phyloP scores from a whole-genome alignment of 2,797 vertebrate genomes.

The Loris lydekkerianus region DNA sequence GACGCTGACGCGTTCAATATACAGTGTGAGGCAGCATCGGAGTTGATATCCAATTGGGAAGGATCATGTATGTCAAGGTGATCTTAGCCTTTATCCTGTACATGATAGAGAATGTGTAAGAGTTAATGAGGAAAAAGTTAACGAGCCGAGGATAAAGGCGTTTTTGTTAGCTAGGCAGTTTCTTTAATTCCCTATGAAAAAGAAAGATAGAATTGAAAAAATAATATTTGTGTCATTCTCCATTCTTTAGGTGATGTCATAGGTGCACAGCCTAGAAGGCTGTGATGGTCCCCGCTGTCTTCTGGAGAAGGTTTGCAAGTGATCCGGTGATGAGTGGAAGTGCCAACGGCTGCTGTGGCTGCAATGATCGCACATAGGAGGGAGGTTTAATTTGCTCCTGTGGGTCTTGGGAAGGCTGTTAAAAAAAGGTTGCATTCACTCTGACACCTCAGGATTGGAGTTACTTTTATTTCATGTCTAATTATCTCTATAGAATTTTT shows the following conservation, averaged over 20 bases:
- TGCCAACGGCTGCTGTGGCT: not conserved
- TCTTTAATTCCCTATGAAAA: not conserved
- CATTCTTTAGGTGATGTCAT: not conserved
- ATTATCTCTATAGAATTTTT: not conserved
- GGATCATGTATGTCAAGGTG: not conserved
- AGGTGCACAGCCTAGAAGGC: not conserved
- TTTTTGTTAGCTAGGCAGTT: not conserved
- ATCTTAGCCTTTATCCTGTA: not conserved
- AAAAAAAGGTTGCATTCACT: not conserved
- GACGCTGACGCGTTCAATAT: not conserved
- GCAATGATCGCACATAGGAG: not conserved
- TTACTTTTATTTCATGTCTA: not conserved
- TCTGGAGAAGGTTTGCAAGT: not conserved
- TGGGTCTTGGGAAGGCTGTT: not conserved
- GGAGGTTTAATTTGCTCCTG: not conserved
- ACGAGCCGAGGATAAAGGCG: not conserved
- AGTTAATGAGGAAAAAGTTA: not conserved
- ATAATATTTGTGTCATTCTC: not conserved
- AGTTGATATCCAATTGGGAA: not conserved
- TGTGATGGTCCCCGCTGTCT: not conserved
- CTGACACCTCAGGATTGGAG: not conserved
- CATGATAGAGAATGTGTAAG: not conserved
- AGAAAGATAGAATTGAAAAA: not conserved
- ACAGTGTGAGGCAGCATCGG: accelerated
- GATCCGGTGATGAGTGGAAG: not conserved